Evolutionary conservation across 1,140 invertebrate species (phyloP).

Genomic region (Brachionus koreanus): DNA sequence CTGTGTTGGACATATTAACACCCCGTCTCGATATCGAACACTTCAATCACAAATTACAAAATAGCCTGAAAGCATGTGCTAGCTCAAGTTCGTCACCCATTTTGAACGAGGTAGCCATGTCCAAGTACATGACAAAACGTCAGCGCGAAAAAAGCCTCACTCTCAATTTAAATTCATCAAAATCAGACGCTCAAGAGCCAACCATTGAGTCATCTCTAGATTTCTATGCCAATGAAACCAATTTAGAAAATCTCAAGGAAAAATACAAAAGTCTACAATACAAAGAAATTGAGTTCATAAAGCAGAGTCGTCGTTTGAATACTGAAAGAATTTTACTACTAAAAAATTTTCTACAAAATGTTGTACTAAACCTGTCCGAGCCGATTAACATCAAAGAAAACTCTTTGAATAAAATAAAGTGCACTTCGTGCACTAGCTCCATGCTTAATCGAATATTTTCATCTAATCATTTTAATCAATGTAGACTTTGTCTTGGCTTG

Average conservation of each 20-base stretch:
- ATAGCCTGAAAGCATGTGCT: neutral
- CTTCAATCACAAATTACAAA: conserved; percentile 3
- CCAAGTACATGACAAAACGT: neutral
- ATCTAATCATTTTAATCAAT: conserved; percentile 4
- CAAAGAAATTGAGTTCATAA: neutral
- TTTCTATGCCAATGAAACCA: neutral
- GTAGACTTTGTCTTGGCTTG: conserved; percentile 6
- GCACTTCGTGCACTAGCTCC: neutral
- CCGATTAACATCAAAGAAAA: neutral
- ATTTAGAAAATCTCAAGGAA: neutral
- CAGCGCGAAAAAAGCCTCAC: neutral
- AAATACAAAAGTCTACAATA: neutral
- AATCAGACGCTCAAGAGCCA: neutral
- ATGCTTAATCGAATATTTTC: conserved; percentile 15
- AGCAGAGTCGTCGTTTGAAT: neutral
- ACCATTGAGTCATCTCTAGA: neutral
- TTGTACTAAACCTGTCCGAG: neutral
- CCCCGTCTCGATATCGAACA: neutral
- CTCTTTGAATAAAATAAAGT: conserved; percentile 13
- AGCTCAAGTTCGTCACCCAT: neutral
- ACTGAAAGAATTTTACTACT: neutral
- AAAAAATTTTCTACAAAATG: neutral
- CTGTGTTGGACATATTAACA: conserved; percentile 2
- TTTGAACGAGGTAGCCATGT: neutral
- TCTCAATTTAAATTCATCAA: neutral